Evolutionary conservation across 1,140 invertebrate species (phyloP).

Genomic region (Ostrea denselamellosa): DNA sequence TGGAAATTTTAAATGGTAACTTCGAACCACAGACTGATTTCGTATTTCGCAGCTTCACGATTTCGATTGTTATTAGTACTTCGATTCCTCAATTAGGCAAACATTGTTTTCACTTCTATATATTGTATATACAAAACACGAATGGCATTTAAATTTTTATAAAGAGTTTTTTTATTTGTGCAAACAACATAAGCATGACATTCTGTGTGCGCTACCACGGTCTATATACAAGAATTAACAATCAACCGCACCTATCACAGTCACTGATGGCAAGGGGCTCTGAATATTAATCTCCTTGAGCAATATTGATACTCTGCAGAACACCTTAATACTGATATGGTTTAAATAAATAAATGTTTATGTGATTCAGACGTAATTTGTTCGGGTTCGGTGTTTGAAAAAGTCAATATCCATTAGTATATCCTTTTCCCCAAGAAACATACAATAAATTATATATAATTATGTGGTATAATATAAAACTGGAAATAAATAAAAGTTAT

Average conservation of each 20-base stretch:
- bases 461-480: constrained; percentile 24
- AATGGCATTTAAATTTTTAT: neutral
- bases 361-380: constrained; percentile 9
- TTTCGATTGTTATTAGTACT: no score
- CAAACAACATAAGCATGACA: constrained; percentile 69
- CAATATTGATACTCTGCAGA: constrained; percentile 42
- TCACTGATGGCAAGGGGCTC: constrained; percentile 57
- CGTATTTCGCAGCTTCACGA: no score
- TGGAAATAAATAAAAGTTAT: neutral
- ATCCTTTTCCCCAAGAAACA: neutral
- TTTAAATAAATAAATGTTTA: constrained; percentile 40
- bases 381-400: neutral
- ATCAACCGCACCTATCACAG: constrained; percentile 59
- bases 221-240: constrained; percentile 59
- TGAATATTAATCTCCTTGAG: constrained; percentile 49
- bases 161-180: constrained; percentile 61
- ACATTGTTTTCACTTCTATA: no score
- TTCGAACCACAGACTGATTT: no score
- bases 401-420: neutral
- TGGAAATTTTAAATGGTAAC: no score
- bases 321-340: constrained; percentile 57
- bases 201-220: constrained; percentile 56
- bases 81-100: no score
- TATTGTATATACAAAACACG: neutral
- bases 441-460: neutral